phyloP scores from a whole-genome alignment of 1,140 invertebrate species.

The Goniozus legneri region DNA sequence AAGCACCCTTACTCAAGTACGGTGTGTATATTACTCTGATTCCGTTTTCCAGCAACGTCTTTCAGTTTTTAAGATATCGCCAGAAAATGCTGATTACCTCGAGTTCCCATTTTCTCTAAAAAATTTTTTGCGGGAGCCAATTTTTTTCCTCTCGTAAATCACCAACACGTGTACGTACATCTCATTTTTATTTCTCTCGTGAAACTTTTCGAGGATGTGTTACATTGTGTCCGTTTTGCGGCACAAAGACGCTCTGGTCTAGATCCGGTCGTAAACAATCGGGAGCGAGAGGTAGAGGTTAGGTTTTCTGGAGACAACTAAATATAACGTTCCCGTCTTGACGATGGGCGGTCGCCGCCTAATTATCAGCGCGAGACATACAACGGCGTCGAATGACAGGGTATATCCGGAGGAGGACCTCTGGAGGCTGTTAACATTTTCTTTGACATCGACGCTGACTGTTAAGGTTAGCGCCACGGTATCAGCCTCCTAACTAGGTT shows the following conservation, averaged over 20 bases:
- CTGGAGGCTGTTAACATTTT: slow-evolving; percentile 40
- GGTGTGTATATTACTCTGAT: slow-evolving; percentile 33
- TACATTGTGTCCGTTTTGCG: not conserved
- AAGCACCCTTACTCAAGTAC: slow-evolving; percentile 31
- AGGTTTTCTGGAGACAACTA: slow-evolving; percentile 14
- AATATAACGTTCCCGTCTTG: slow-evolving; percentile 18
- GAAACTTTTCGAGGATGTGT: not conserved
- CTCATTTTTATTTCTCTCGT: no score
- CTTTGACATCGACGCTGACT: slow-evolving; percentile 22
- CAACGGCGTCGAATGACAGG: slow-evolving; percentile 36
- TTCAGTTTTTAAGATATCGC: not conserved
- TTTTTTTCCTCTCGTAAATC: not conserved
- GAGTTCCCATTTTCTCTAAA: slow-evolving; percentile 1
- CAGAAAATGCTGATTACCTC: not conserved
- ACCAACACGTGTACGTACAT: no score
- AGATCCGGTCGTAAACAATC: slow-evolving; percentile 22
- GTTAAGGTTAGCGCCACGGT: slow-evolving; percentile 32
- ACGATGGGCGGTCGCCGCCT: slow-evolving; percentile 28
- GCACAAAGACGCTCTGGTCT: slow-evolving; percentile 12
- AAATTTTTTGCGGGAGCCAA: no score
- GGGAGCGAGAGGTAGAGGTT: slow-evolving; percentile 5
- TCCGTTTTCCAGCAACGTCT: slow-evolving; percentile 17
- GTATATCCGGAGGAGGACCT: slow-evolving; percentile 39
- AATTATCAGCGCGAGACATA: slow-evolving; percentile 34
- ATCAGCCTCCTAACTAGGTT: no score